phyloP scores from a whole-genome alignment of 2,797 vertebrate species.

The Hypotaenidia okinawae region DNA sequence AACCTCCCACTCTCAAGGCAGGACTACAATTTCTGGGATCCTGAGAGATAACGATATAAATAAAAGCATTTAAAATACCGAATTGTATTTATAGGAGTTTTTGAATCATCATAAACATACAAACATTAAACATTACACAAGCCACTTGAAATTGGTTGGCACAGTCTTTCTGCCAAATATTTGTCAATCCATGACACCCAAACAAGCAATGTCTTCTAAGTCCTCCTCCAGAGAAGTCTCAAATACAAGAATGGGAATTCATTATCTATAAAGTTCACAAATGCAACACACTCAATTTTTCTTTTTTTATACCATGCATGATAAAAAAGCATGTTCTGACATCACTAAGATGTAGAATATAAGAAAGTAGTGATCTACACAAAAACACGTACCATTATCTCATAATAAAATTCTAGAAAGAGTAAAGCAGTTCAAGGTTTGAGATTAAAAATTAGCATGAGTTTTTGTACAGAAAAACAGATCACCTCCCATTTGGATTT shows the following conservation, averaged over 20 bases:
- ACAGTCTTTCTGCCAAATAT: background rate
- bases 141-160: background rate
- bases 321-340: background rate
- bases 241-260: background rate
- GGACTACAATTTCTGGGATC: background rate
- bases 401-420: background rate
- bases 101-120: background rate
- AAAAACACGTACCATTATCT: background rate
- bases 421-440: background rate
- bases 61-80: background rate
- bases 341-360: accelerated
- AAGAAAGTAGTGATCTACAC: background rate
- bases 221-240: background rate
- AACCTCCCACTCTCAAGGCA: background rate
- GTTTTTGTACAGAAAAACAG: background rate
- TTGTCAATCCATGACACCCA: background rate
- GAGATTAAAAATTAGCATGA: background rate
- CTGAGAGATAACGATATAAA: background rate
- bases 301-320: background rate
- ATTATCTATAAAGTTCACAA: background rate
- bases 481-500: background rate
- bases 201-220: background rate
- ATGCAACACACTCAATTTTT: background rate
- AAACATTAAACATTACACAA: background rate
- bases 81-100: background rate